Conservation (phyloP, 1,140 invertebrate species). For the Lepidotrigona ventralis region DNA sequence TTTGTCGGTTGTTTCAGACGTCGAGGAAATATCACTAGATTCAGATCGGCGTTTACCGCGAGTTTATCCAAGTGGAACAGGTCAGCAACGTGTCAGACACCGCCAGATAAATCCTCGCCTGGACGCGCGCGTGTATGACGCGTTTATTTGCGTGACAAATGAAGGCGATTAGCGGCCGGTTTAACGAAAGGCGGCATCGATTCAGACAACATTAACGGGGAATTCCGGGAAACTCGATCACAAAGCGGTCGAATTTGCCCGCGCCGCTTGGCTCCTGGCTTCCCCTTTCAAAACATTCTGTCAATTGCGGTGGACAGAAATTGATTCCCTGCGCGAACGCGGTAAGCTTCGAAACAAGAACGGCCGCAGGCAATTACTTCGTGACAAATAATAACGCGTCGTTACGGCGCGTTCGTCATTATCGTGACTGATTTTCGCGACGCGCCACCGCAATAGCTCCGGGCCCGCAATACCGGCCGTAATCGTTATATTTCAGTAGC, state of each 20-base stretch:
- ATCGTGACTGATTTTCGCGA: conserved; percentile 3
- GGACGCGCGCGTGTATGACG: not conserved
- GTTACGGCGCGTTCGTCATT: conserved; percentile 29
- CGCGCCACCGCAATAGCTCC: not conserved
- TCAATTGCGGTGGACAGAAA: conserved; percentile 42
- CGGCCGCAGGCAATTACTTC: conserved; percentile 45
- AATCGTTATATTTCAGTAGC: not conserved
- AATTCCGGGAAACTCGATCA: conserved; percentile 28
- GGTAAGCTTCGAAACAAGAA: conserved; percentile 47
- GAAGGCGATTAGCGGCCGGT: not conserved
- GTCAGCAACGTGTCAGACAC: not conserved
- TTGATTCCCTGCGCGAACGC: conserved; percentile 43
- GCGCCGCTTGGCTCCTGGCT: conserved; percentile 6
- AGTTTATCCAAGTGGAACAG: not conserved
- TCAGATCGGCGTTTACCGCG: not conserved
- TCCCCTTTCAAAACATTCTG: conserved; percentile 35
- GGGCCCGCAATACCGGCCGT: not conserved
- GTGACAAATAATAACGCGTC: conserved; percentile 44
- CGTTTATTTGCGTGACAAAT: conserved; percentile 15
- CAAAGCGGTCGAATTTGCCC: conserved; percentile 22
- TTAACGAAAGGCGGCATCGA: conserved; percentile 6
- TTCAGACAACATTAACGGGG: conserved; percentile 25
- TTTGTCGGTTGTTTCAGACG: no score
- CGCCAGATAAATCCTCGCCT: not conserved
- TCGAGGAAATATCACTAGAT: not conserved